Conservation (phyloP, 2,888 invertebrate genomes). For the Chydorus sphaericus region DNA sequence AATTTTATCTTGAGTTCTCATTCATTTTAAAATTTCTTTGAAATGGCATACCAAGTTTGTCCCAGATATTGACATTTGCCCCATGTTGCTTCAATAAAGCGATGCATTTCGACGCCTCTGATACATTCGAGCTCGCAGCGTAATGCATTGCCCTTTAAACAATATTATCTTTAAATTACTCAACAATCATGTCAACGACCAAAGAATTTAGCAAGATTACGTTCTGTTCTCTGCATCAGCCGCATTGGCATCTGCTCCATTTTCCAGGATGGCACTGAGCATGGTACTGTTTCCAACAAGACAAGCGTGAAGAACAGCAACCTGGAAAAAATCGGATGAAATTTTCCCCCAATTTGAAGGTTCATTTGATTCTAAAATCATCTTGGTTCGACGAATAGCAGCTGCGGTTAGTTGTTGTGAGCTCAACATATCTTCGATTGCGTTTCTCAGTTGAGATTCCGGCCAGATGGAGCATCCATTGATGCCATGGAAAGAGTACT, state of each 20-base stretch:
- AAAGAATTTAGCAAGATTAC: too few species aligned
- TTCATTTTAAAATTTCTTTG: too few species aligned
- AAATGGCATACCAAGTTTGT: too few species aligned
- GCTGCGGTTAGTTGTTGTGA: neutral
- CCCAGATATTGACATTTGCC: slow-evolving; percentile 22
- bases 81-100: slow-evolving; percentile 6
- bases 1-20: too few species aligned
- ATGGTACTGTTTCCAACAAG: neutral
- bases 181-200: too few species aligned
- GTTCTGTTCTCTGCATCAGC: slow-evolving; percentile 52
- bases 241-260: slow-evolving; percentile 45
- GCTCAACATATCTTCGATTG: slow-evolving; percentile 32
- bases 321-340: neutral
- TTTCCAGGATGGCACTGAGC: slow-evolving; percentile 26
- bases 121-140: slow-evolving; percentile 28
- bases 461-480: slow-evolving; percentile 9
- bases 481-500: neutral
- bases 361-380: neutral
- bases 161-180: too few species aligned
- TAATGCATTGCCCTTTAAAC: slow-evolving; percentile 28
- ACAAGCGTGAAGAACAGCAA: neutral
- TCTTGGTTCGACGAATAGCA: neutral
- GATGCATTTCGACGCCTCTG: neutral
- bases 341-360: neutral
- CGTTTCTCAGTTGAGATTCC: neutral